These are phyloP conservation scores for Hyphantria cunea DNA, from an alignment of 1,140 invertebrate genomes.

Conservation along the genomic window DNA sequence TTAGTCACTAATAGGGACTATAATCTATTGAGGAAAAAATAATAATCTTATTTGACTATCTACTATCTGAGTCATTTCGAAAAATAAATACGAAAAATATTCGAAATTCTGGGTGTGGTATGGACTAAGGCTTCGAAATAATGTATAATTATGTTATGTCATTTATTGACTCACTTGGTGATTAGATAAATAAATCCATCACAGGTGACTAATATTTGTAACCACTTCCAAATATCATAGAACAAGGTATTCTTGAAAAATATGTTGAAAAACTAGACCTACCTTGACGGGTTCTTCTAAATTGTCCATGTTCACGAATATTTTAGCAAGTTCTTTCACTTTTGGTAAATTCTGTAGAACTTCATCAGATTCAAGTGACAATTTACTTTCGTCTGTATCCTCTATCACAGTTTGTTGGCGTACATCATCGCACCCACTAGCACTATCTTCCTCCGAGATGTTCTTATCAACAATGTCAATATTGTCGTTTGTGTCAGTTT, in stretches of 20 bases:
- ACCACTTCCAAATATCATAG: neutral
- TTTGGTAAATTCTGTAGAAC: conserved; percentile 67
- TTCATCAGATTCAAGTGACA: conserved; percentile 59
- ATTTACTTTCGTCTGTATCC: conserved; percentile 41
- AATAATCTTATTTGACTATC: too few species aligned
- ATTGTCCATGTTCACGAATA: conserved; percentile 73
- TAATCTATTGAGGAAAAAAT: too few species aligned
- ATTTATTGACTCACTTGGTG: too few species aligned
- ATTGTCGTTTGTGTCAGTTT: conserved; percentile 62
- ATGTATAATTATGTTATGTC: too few species aligned
- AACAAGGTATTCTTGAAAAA: neutral
- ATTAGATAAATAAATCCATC: too few species aligned
- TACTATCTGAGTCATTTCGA: too few species aligned
- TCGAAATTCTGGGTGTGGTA: too few species aligned
- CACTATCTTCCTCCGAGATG: conserved; percentile 46
- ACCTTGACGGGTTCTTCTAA: conserved; percentile 68
- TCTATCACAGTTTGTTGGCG: conserved; percentile 38
- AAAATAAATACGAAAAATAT: too few species aligned
- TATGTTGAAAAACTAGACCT: conserved; percentile 16
- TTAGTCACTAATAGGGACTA: too few species aligned
- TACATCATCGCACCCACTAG: conserved; percentile 47
- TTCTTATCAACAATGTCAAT: conserved; percentile 65
- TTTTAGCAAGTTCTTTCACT: conserved; percentile 78
- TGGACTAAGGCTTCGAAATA: too few species aligned
- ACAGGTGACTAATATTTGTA: neutral